Percentiles rank a stretch among this genome's conserved stretches.
These are phyloP conservation scores for Gorsachius goisagi DNA, from an alignment of 2,113 vertebrate species.

Conservation along the genomic window DNA sequence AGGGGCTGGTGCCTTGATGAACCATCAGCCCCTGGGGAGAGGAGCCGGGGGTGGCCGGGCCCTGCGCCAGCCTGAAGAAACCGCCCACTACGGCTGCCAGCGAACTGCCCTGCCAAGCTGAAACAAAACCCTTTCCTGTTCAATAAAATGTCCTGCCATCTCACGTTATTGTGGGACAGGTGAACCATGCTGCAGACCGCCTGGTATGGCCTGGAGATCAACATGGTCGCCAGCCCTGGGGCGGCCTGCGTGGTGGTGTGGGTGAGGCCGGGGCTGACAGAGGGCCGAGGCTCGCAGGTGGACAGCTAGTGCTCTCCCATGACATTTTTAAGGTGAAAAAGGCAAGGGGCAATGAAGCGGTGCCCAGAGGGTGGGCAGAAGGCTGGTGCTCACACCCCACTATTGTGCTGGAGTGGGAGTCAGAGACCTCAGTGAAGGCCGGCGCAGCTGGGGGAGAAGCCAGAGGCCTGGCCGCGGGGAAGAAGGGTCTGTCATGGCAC, in stretches of 20 bases:
- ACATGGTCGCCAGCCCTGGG: not conserved
- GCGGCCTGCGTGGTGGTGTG: accelerated
- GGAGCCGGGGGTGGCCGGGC: accelerated
- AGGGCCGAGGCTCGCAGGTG: not conserved
- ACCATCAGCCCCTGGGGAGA: not conserved
- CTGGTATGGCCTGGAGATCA: accelerated
- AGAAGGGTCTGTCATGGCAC: not conserved
- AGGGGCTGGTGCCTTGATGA: not conserved
- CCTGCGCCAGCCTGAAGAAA: not conserved
- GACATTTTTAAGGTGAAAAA: not conserved
- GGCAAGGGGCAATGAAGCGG: not conserved
- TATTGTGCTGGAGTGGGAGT: not conserved
- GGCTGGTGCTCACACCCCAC: not conserved
- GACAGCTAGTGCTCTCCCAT: not conserved
- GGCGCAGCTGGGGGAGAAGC: not conserved
- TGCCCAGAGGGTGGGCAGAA: not conserved
- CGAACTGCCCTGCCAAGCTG: not conserved
- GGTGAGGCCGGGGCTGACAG: not conserved
- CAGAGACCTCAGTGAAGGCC: not conserved
- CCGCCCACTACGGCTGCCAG: not conserved
- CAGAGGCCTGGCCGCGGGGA: accelerated
- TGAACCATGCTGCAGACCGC: not conserved
- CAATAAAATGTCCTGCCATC: not conserved
- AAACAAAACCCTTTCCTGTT: not conserved
- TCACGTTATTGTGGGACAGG: not conserved